These are phyloP conservation scores for Theropithecus gelada DNA, from an alignment of 2,113 vertebrate species.

Conservation along the genomic window DNA sequence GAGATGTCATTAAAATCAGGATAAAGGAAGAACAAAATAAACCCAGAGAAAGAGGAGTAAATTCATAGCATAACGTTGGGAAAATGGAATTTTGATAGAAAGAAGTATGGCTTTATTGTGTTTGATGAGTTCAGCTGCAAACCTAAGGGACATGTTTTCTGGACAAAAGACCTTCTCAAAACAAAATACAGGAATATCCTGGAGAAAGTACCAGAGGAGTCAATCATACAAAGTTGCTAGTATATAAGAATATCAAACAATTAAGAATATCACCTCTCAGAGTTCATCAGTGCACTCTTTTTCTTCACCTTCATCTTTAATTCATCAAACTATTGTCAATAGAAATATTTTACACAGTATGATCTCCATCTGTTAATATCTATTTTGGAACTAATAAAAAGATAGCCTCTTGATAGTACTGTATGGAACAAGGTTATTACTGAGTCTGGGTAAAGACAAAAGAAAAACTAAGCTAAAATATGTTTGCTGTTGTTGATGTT, in stretches of 20 bases:
- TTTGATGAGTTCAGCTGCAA: background rate
- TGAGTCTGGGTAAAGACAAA: background rate
- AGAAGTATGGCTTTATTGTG: background rate
- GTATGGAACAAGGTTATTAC: background rate
- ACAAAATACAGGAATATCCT: background rate
- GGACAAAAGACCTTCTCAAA: background rate
- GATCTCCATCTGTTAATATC: background rate
- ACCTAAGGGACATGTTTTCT: background rate
- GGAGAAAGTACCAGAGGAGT: background rate
- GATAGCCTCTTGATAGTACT: background rate
- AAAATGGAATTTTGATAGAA: background rate
- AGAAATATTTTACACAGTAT: background rate
- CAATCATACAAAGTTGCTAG: background rate
- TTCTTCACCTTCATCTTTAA: background rate
- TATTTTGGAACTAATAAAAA: background rate
- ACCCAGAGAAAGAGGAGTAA: background rate
- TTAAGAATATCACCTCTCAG: background rate
- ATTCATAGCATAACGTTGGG: background rate
- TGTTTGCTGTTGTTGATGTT: background rate
- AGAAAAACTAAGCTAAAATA: background rate
- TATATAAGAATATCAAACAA: background rate
- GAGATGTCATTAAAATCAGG: background rate
- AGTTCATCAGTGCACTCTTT: background rate
- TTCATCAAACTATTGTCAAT: background rate
- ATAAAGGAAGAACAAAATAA: background rate